Evolutionary conservation across 2,888 invertebrate genomes (phyloP).

Genomic region (Ephialtes manifestator): DNA sequence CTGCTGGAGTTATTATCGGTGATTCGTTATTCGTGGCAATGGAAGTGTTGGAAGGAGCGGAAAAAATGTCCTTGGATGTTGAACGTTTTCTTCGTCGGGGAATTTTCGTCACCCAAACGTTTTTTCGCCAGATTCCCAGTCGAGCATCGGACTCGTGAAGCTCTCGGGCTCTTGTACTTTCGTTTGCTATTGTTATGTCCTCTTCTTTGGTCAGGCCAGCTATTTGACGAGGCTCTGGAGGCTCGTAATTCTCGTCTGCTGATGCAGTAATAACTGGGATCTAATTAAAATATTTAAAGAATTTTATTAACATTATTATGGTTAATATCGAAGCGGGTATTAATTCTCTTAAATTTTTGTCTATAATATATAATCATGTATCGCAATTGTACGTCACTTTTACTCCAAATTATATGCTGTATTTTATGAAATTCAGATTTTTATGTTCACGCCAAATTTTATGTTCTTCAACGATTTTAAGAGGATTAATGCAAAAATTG

Average conservation of each 20-base stretch:
- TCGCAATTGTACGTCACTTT: too few relatives aligned
- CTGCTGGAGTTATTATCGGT: constrained; percentile 73
- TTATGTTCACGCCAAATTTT: too few relatives aligned
- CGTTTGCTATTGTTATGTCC: constrained; percentile 79
- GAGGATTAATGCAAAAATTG: too few relatives aligned
- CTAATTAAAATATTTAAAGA: neutral
- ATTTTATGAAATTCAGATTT: too few relatives aligned
- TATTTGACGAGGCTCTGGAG: constrained; percentile 79
- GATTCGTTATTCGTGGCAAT: constrained; percentile 14
- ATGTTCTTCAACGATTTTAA: too few relatives aligned
- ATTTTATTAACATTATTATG: too few relatives aligned
- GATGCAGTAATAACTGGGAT: constrained; percentile 36
- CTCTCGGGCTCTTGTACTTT: constrained; percentile 74
- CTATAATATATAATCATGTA: too few relatives aligned
- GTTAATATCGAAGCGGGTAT: too few relatives aligned
- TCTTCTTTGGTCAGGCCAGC: constrained; percentile 76
- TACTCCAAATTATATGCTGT: too few relatives aligned
- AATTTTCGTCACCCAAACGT: constrained; percentile 80
- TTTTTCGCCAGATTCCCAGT: constrained; percentile 79
- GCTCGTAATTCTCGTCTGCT: constrained; percentile 74
- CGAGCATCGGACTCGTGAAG: constrained; percentile 71
- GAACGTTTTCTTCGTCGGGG: constrained; percentile 66
- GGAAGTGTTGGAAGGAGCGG: neutral
- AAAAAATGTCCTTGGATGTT: constrained; percentile 34
- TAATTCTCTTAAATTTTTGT: too few relatives aligned